Evolutionary conservation across 2,888 invertebrate genomes (phyloP).

Genomic region (Mythimna ferrago): DNA sequence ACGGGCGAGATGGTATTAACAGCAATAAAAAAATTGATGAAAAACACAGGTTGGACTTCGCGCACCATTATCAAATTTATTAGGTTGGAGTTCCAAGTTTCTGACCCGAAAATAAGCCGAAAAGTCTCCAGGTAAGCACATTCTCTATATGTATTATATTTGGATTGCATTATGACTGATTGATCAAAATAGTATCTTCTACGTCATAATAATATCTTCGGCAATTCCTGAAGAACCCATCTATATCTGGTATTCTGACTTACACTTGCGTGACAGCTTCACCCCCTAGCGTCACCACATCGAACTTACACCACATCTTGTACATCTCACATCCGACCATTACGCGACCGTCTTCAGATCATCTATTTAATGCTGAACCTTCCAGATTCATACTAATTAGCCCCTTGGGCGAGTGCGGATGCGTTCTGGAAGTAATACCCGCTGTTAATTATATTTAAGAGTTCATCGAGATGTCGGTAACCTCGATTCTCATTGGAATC

Average conservation of each 20-base stretch:
- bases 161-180: background rate
- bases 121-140: conserved; percentile 75
- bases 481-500: background rate
- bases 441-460: background rate
- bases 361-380: background rate
- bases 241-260: no score
- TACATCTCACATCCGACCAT: background rate
- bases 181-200: background rate
- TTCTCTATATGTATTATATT: background rate
- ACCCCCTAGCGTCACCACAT: background rate
- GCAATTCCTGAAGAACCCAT: background rate
- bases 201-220: background rate
- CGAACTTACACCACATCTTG: background rate
- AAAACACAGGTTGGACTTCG: conserved; percentile 80
- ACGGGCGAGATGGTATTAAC: conserved; percentile 77
- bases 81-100: conserved; percentile 74
- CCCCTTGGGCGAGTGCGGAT: background rate
- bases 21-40: conserved; percentile 78
- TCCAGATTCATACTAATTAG: no score
- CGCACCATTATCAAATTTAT: conserved; percentile 81
- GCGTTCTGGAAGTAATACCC: background rate
- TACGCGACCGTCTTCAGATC: background rate
- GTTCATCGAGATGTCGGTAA: background rate
- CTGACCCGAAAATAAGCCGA: conserved; percentile 71
- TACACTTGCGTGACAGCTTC: background rate